Evolutionary conservation across 1,140 invertebrate genomes (phyloP).

Genomic region (Zaprionus nigranus): DNA sequence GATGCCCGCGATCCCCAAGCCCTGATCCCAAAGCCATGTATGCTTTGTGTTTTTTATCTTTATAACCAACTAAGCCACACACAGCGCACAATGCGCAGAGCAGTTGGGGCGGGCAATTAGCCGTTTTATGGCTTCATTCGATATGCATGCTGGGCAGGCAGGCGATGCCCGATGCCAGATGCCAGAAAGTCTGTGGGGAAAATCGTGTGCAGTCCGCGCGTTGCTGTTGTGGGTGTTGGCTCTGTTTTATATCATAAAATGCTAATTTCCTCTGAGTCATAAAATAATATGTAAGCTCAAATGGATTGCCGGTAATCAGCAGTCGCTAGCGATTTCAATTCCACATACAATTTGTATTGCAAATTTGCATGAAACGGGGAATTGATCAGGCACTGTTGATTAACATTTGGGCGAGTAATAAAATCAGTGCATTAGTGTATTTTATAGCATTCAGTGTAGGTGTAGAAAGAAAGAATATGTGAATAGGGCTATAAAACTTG

Average conservation of each 20-base stretch:
- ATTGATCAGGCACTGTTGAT: slow-evolving; percentile 14
- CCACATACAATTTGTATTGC: slow-evolving; percentile 24
- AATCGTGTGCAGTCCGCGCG: not conserved
- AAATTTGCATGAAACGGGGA: slow-evolving; percentile 12
- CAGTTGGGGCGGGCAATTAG: slow-evolving; percentile 57
- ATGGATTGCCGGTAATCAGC: slow-evolving; percentile 36
- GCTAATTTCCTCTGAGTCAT: slow-evolving; percentile 69
- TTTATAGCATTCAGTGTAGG: not conserved
- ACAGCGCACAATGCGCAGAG: slow-evolving; percentile 24
- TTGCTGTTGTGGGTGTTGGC: slow-evolving; percentile 60
- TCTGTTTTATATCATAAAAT: slow-evolving; percentile 48
- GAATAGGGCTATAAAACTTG: not conserved
- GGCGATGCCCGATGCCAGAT: slow-evolving; percentile 1
- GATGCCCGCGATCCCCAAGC: not conserved
- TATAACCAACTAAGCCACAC: slow-evolving; percentile 38
- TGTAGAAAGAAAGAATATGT: not conserved
- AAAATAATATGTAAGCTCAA: slow-evolving; percentile 47
- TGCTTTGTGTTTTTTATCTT: slow-evolving; percentile 48
- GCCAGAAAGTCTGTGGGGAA: slow-evolving; percentile 13
- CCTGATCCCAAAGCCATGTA: slow-evolving; percentile 45
- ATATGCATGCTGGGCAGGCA: slow-evolving; percentile 73
- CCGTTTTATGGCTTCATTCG: slow-evolving; percentile 79
- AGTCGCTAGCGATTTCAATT: not conserved
- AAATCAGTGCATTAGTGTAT: slow-evolving; percentile 9
- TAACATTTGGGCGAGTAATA: slow-evolving; percentile 26